Base-by-base conservation (phyloP, 2,113 vertebrate species). In the Parotia lawesii region DNA sequence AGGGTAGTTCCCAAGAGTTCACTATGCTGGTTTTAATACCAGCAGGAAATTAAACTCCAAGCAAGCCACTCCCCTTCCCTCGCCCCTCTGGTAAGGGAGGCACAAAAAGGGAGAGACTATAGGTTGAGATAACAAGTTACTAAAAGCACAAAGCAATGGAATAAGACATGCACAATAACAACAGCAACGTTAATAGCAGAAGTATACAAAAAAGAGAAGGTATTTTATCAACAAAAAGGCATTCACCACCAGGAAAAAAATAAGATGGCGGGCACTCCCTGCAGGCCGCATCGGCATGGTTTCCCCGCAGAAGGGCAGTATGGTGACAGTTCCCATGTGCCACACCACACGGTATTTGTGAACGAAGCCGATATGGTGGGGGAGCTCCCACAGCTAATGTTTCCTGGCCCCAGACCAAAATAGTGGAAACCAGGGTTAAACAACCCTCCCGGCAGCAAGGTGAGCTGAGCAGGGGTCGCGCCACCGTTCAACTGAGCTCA, bases 391-490 rank as follows among this genome's bases (percentile, higher is more conserved):
- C 60, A 48, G 50, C 29, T 37, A 40, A 10, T n/a, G 15, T 48
- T 48, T 48, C 42, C n/a, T 40, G 50, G 24, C 5, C 42, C 12
- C 29, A 40, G 20, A 25, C 24, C n/a, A 11, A 40, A 57, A 35
- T 40, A 40, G 9, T 48, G 82, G 58, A 57, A 85, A 24, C 6
- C 24, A n/a, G 64, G 24, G 50, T 29, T 19, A n/a, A 47, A 11
- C 13, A 37, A 1, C 11, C 5, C 17, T 11, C n/a, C 8, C 0
- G 4, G 42, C 3, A 56, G 20, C 29, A 13, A 29, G 51, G 42
- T 13, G 29, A 57, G 40, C 18, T 0, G 2, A 54, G 67, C 38
- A 54, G 47, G 33, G 33, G 27, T 14, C 0, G 0, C 1, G 0
- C 20, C 4, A 3, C 25, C 1, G 0, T 16, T 45, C 57, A 45